These are phyloP conservation scores for Vidua chalybeata DNA, from an alignment of 2,113 vertebrate genomes.

Conservation along the genomic window DNA sequence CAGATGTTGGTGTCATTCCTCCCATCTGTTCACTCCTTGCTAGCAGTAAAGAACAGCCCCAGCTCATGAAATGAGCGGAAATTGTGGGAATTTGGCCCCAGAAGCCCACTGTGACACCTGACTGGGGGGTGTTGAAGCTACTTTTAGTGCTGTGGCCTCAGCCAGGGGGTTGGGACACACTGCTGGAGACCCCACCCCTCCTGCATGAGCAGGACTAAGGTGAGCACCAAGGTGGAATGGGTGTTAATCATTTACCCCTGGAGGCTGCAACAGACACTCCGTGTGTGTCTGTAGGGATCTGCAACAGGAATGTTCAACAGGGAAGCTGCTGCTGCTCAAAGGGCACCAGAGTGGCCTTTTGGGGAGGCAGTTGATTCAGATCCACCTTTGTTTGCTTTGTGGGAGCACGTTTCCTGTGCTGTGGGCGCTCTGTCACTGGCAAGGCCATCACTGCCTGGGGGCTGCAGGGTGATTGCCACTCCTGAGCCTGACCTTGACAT, in stretches of 20 bases:
- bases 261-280: not conserved
- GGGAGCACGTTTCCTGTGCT: not conserved
- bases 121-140: not conserved
- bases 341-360: conserved; percentile 6
- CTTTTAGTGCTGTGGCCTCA: not conserved
- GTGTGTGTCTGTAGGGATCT: not conserved
- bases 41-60: not conserved
- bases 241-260: conserved; percentile 32
- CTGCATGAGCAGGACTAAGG: not conserved
- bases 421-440: not conserved
- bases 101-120: not conserved
- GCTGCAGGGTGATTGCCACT: not conserved
- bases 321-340: conserved; percentile 18
- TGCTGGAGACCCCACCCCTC: not conserved
- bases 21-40: not conserved
- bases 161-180: fast-evolving
- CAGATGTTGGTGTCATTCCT: not conserved
- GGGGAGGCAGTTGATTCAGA: not conserved
- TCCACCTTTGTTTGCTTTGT: conserved; percentile 42
- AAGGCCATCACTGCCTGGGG: fast-evolving
- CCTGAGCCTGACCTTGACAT: not conserved
- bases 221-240: not conserved
- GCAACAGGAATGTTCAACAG: not conserved
- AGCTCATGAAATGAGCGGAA: not conserved
- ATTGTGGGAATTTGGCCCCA: not conserved